These are phyloP conservation scores for Pyrochroa serraticornis DNA, from an alignment of 2,888 invertebrate genomes.

Conservation along the genomic window DNA sequence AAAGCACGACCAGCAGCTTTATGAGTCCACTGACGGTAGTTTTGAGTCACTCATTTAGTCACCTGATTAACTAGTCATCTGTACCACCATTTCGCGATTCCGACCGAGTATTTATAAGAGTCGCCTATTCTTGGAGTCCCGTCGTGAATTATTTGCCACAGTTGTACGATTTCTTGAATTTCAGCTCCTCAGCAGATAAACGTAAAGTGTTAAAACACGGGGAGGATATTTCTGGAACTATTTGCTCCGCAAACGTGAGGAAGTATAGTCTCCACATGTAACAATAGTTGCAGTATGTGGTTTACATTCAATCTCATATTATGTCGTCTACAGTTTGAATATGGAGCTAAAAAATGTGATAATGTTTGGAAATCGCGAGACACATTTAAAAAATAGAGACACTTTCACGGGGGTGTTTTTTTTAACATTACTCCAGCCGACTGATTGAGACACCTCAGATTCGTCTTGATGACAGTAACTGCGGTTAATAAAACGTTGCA, in stretches of 20 bases:
- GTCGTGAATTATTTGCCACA: slow-evolving; percentile 21
- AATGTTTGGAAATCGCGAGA: too few species aligned
- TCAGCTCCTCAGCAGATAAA: neutral
- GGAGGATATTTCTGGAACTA: too few species aligned
- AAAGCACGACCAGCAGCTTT: slow-evolving; percentile 2
- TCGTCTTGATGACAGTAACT: neutral
- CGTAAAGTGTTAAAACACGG: neutral
- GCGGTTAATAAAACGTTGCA: slow-evolving; percentile 5
- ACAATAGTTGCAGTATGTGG: too few species aligned
- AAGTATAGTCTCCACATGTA: too few species aligned
- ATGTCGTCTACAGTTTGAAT: too few species aligned
- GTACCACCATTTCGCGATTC: slow-evolving; percentile 22
- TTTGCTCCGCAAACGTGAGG: too few species aligned
- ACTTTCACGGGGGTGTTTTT: too few species aligned
- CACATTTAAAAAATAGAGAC: too few species aligned
- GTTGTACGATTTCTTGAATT: slow-evolving; percentile 21
- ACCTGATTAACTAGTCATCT: slow-evolving; percentile 13
- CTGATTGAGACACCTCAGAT: too few species aligned
- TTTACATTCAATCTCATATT: too few species aligned
- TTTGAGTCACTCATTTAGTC: slow-evolving; percentile 20
- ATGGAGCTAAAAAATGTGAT: too few species aligned
- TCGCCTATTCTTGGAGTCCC: slow-evolving; percentile 14
- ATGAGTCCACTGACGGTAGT: slow-evolving; percentile 3
- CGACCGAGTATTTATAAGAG: slow-evolving; percentile 19
- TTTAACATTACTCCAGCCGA: too few species aligned